A percentile compares a stretch with the other conserved stretches of the same genome.
Evolutionary conservation across 2,113 vertebrate genomes (phyloP).

Genomic region (Hepsetus odoe): DNA sequence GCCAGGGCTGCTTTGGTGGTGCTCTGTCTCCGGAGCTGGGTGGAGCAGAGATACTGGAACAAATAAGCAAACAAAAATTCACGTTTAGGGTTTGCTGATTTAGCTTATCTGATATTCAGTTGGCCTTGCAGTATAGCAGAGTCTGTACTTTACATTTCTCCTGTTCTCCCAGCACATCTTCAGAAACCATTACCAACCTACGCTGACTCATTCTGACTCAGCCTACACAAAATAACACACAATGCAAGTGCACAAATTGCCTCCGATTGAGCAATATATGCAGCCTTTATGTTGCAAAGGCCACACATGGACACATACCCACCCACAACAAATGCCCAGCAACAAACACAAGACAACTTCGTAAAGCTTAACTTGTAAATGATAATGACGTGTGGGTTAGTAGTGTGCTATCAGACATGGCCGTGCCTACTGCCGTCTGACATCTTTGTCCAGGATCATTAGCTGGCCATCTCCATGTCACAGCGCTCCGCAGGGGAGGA

Average conservation of each 20-base stretch:
- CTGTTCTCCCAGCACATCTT: neutral
- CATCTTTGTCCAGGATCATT: slow-evolving; percentile 76
- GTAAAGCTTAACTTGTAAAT: slow-evolving; percentile 68
- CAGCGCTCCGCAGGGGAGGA: slow-evolving; percentile 68
- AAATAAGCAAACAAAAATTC: slow-evolving; percentile 1
- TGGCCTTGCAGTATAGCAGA: neutral
- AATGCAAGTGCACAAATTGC: slow-evolving; percentile 32
- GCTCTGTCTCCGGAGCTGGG: slow-evolving; percentile 1
- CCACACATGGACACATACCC: neutral
- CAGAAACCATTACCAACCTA: neutral
- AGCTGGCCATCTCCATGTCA: slow-evolving; percentile 74
- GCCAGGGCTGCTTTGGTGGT: slow-evolving; percentile 66
- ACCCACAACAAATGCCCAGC: slow-evolving; percentile 3
- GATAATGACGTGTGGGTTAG: slow-evolving; percentile 71
- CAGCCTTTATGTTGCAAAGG: slow-evolving; percentile 18
- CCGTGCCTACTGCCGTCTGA: slow-evolving; percentile 63
- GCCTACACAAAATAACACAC: neutral
- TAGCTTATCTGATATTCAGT: slow-evolving; percentile 11
- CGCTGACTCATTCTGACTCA: slow-evolving; percentile 17
- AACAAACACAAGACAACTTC: slow-evolving; percentile 47
- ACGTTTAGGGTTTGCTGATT: neutral
- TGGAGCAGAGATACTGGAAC: neutral
- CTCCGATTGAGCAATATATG: slow-evolving; percentile 42
- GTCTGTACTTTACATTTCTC: neutral
- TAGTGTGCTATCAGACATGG: slow-evolving; percentile 61